Conservation (phyloP, 2,797 vertebrate genomes). For the Poecile montanus region DNA sequence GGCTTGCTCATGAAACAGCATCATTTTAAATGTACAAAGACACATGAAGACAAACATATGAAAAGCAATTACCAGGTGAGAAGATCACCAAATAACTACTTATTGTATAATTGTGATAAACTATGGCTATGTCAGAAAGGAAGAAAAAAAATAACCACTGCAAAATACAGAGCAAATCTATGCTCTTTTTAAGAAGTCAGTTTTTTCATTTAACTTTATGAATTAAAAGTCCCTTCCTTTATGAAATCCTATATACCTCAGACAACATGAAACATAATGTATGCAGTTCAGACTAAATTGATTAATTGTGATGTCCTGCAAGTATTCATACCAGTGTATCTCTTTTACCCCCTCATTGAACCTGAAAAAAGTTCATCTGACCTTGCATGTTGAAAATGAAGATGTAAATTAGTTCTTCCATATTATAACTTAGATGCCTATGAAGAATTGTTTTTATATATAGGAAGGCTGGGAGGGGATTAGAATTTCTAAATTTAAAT, state of each 20-base stretch:
- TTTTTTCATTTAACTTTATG: neutral
- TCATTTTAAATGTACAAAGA: slow-evolving; percentile 14
- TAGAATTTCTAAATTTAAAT: neutral
- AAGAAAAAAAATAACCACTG: rapidly evolving
- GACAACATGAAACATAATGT: neutral
- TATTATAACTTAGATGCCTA: neutral
- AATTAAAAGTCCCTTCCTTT: neutral
- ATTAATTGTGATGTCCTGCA: neutral
- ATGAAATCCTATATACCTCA: neutral
- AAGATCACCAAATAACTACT: slow-evolving; percentile 25
- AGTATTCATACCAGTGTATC: neutral
- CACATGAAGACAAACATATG: neutral
- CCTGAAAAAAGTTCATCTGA: neutral
- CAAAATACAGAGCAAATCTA: neutral
- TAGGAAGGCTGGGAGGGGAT: rapidly evolving
- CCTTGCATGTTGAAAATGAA: neutral
- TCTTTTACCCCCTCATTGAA: neutral
- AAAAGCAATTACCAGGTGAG: slow-evolving; percentile 23
- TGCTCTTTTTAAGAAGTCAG: neutral
- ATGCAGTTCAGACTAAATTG: neutral
- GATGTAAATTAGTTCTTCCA: neutral
- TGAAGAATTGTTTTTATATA: neutral
- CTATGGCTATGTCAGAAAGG: neutral
- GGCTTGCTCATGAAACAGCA: neutral
- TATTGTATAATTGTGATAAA: neutral